Evolutionary conservation across 2,888 invertebrate species (phyloP).

Genomic region (Agrotis puta): DNA sequence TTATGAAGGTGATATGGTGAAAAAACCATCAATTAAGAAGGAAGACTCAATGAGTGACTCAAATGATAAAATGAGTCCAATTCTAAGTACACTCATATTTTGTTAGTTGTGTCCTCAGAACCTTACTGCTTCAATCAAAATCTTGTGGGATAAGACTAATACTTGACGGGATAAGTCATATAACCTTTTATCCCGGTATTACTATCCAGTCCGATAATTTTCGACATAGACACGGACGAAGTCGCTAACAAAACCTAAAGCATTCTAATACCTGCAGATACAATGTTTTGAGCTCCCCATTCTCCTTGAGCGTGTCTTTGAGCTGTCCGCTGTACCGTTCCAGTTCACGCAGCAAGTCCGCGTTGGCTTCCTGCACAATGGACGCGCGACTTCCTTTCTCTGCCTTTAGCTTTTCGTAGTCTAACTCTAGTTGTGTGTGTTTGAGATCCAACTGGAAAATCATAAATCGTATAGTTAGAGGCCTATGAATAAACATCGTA

Average conservation of each 20-base stretch:
- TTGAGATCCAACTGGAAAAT: constrained; percentile 80
- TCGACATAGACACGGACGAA: too few relatives aligned
- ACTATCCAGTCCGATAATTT: too few relatives aligned
- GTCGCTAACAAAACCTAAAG: background rate
- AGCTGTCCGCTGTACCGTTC: constrained; percentile 89
- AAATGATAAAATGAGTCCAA: background rate
- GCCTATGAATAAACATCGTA: too few relatives aligned
- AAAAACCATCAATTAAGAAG: too few relatives aligned
- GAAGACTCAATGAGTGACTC: too few relatives aligned
- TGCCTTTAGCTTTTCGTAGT: constrained; percentile 80
- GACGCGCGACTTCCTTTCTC: constrained; percentile 85
- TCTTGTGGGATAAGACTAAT: too few relatives aligned
- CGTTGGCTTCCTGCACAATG: constrained; percentile 83
- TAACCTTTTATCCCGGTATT: too few relatives aligned
- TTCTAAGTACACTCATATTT: background rate
- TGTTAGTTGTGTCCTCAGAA: background rate
- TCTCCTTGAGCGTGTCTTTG: constrained; percentile 87
- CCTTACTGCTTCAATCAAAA: too few relatives aligned
- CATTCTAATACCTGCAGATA: constrained; percentile 84
- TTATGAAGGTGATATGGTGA: too few relatives aligned
- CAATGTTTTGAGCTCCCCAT: constrained; percentile 87
- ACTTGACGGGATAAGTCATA: too few relatives aligned
- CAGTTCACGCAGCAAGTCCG: constrained; percentile 85
- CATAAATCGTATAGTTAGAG: too few relatives aligned
- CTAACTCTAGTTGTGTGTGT: constrained; percentile 84